Conservation (phyloP, 2,888 invertebrate genomes). For the Ectemnius cavifrons region DNA sequence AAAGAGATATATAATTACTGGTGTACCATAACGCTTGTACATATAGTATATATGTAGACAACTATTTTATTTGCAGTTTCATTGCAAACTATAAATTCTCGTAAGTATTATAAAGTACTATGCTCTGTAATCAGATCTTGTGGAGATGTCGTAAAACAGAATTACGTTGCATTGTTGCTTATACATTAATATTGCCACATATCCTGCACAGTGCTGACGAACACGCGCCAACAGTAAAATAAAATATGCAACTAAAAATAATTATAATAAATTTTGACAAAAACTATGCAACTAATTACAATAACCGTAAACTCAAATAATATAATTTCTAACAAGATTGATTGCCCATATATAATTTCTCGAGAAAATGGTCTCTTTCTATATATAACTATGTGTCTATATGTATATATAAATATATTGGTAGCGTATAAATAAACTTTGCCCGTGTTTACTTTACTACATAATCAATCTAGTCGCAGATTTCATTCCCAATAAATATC, state of each 20-base stretch:
- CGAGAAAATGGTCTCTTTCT: slow-evolving; percentile 38
- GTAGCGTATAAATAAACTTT: slow-evolving; percentile 36
- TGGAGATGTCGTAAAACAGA: slow-evolving; percentile 65
- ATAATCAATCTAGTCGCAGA: no score
- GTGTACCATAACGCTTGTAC: slow-evolving; percentile 19
- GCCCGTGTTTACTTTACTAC: slow-evolving; percentile 31
- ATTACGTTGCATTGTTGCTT: slow-evolving; percentile 62
- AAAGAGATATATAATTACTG: slow-evolving; percentile 32
- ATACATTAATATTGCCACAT: slow-evolving; percentile 72
- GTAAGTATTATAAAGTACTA: slow-evolving; percentile 56
- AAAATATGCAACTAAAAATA: slow-evolving; percentile 64
- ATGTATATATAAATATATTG: slow-evolving; percentile 17
- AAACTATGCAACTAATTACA: slow-evolving; percentile 53
- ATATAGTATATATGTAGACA: slow-evolving; percentile 16
- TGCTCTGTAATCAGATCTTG: slow-evolving; percentile 70
- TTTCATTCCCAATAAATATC: no score
- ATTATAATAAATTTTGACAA: slow-evolving; percentile 58
- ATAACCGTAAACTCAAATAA: slow-evolving; percentile 58
- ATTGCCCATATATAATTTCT: slow-evolving; percentile 46
- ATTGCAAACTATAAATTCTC: slow-evolving; percentile 45
- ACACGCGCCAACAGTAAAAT: slow-evolving; percentile 63
- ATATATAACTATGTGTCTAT: slow-evolving; percentile 26
- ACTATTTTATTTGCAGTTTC: slow-evolving; percentile 46
- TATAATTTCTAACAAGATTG: slow-evolving; percentile 57
- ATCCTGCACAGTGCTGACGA: slow-evolving; percentile 69